Base-by-base conservation (phyloP, 2,888 invertebrate genomes). In the Diachrysia chrysitis region DNA sequence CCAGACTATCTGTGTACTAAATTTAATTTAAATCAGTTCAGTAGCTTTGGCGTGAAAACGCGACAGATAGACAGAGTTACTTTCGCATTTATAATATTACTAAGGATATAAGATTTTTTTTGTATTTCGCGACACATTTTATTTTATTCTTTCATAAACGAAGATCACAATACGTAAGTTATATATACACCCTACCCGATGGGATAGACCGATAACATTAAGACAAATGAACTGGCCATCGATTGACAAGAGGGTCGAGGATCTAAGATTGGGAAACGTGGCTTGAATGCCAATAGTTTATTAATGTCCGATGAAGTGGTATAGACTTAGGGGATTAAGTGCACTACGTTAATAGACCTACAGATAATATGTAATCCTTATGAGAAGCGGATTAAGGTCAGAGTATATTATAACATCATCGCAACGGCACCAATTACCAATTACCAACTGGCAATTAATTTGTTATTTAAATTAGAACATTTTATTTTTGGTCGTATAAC, bases 211-310 rank as follows among this genome's bases (percentile, higher is more conserved):
- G 48, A 51, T 51, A 51, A 21, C 48, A 51, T 51, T 51, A 51
- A 51, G 48, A 51, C 48, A 51, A 51, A 51, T 51, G 48, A 51
- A 51, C 19, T 51, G 12, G 12, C 48, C 48, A 51, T 51, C 48
- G 21, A 51, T 51, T 51, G 48, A 51, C 19, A 51, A 19, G 19
- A 51, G 48, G 48, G 48, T 19, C 21, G 19, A 51, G 19, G 19
- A 17, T 51, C 19, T 21, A 12, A 51, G 21, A 51, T 51, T 51
- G 48, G 48, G 12, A 21, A 51, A 51, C 48, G 48, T 51, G 48
- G 48, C 12, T 0, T 12, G 48, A 51, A 51, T 51, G 12, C 19
- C 10, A 10, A 12, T 21, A 51, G 19, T 51, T 51, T 51, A 21
- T 51, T 51, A 51, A 51, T 51, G 48, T 51, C 10, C 16, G 12